phyloP scores from a whole-genome alignment of 1,140 invertebrate species.

The Zaprionus taronus region DNA sequence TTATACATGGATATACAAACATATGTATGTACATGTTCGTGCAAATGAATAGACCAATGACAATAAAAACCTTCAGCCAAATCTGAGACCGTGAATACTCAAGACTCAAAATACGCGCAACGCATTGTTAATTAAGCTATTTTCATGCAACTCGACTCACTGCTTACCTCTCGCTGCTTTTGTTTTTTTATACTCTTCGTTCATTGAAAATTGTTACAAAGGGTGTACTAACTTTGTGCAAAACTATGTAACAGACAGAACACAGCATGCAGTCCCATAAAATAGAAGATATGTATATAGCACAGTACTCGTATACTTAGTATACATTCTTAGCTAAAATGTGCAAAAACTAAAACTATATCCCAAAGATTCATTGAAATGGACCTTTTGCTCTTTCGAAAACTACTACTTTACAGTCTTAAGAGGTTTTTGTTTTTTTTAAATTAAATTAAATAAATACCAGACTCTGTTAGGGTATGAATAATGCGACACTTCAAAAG shows the following conservation, averaged over 20 bases:
- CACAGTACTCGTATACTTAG: too few species aligned
- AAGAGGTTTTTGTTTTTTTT: background rate
- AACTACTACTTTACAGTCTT: background rate
- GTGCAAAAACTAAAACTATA: too few species aligned
- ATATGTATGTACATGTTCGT: background rate
- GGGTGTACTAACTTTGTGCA: background rate
- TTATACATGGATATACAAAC: background rate
- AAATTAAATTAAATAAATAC: too few species aligned
- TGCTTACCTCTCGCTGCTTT: background rate
- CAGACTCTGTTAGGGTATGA: background rate
- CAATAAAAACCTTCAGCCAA: conserved; percentile 59
- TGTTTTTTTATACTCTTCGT: conserved; percentile 8
- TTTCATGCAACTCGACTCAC: conserved; percentile 60
- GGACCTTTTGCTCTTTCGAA: too few species aligned
- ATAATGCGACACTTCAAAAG: background rate
- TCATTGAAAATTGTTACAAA: background rate
- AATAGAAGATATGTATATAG: background rate
- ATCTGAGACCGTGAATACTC: conserved; percentile 65
- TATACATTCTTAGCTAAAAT: too few species aligned
- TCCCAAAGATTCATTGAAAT: too few species aligned
- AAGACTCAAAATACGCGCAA: conserved; percentile 51
- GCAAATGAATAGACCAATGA: conserved; percentile 16
- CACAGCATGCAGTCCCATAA: background rate
- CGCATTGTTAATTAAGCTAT: conserved; percentile 72
- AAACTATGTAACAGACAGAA: background rate